phyloP scores from a whole-genome alignment of 2,113 vertebrate species.

The Parotia lawesii region DNA sequence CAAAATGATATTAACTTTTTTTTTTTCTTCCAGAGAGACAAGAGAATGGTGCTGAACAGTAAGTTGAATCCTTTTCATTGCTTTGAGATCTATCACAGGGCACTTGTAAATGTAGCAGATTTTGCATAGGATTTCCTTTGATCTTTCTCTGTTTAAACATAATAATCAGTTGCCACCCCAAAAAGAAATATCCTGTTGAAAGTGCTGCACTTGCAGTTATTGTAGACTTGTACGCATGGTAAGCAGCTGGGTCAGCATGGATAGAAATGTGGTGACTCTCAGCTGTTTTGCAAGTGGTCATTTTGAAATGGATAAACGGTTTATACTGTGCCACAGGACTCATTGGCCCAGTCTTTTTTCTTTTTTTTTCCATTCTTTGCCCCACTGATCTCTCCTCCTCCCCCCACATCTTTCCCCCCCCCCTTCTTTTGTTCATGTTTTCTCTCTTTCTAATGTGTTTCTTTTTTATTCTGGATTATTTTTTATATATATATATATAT shows the following conservation, averaged over 20 bases:
- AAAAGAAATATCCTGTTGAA: neutral
- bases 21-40: slow-evolving; percentile 63
- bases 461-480: neutral
- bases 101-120: neutral
- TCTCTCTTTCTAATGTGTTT: neutral
- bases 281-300: neutral
- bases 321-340: neutral
- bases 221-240: neutral
- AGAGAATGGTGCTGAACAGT: slow-evolving; percentile 76
- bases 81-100: neutral
- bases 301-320: neutral
- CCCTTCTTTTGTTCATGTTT: neutral
- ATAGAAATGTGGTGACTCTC: neutral
- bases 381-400: neutral
- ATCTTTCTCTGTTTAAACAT: neutral
- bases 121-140: neutral
- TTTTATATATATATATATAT: neutral
- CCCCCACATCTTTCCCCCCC: accelerated
- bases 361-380: neutral
- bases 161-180: neutral
- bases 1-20: neutral
- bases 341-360: neutral
- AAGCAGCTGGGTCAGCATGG: neutral
- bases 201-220: neutral
- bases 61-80: slow-evolving; percentile 41